Evolutionary conservation across 2,888 invertebrate genomes (phyloP), one percentile per base, ranked within the genome.

Genomic region (Isoperla grammatica): DNA sequence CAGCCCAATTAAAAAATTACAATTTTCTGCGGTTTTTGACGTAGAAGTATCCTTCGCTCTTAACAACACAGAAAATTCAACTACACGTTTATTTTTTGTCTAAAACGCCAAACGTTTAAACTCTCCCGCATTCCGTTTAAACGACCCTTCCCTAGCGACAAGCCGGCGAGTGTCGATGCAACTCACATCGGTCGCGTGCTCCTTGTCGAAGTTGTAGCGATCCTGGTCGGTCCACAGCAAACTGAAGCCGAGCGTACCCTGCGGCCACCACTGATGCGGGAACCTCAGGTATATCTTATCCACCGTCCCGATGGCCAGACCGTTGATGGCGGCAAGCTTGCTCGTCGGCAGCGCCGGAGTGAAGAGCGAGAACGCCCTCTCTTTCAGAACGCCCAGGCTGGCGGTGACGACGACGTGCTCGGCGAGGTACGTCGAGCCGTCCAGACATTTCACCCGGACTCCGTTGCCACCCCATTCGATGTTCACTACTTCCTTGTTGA

Each of bases 351-450:
- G 70, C 2, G 73, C 65, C 0, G 86, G 86, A 3, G 71, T 67
- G 67, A 87, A 87, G 22, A 85, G 63, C 0, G 70, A 71, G 8
- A 72, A 64, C 59, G 80, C 72, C 58, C 78, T 73, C 19, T 78
- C 78, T 69, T 88, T 88, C 13, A 89, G 72, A 0, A 85, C 85
- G 0, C 88, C 89, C 0, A 89, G 70, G 0, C 88, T 85, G 0
- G 81, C 76, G 0, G 89, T 88, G 0, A 86, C 74, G 23, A 90
- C 81, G 1, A 85, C 83, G 67, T 83, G 82, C 65, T 82, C 81
- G 0, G 85, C 84, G 19, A 67, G 70, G 64, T 79, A 83, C 0
- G 67, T 64, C 1, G 75, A 68, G 0, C 82, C 83, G 68, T 84
- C 82, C 17, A 70, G 69, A 65, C 80, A 81, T 0, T 67, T 67